Conservation (phyloP, 2,888 invertebrate genomes). For the Xestia c-nigrum region DNA sequence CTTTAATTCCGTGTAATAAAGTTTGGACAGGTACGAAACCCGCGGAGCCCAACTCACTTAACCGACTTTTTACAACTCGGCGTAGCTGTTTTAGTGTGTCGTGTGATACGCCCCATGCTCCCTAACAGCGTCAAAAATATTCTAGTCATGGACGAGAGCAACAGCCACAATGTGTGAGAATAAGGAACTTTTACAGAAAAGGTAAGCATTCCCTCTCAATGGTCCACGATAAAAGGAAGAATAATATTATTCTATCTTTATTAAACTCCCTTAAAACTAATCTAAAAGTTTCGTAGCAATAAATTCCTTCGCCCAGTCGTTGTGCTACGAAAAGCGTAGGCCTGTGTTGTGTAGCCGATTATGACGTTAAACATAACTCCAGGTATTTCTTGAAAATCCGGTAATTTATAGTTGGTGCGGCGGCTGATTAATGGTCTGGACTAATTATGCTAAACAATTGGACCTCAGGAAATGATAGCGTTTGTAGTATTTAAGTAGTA, state of each 20-base stretch:
- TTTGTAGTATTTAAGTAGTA: too few relatives aligned
- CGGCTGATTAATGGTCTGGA: slow-evolving; percentile 35
- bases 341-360: slow-evolving; percentile 58
- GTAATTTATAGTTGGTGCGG: slow-evolving; percentile 40
- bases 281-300: slow-evolving; percentile 64
- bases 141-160: slow-evolving; percentile 43
- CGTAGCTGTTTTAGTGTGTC: slow-evolving; percentile 58
- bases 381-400: slow-evolving; percentile 49
- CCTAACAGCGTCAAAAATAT: slow-evolving; percentile 49
- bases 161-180: slow-evolving; percentile 28
- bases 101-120: slow-evolving; percentile 47
- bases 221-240: slow-evolving; percentile 32
- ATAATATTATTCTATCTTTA: slow-evolving; percentile 50
- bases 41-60: slow-evolving; percentile 63
- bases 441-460: slow-evolving; percentile 46
- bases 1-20: slow-evolving; percentile 66
- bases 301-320: slow-evolving; percentile 54
- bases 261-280: slow-evolving; percentile 61
- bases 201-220: slow-evolving; percentile 29
- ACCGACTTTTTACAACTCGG: slow-evolving; percentile 62
- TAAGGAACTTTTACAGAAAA: slow-evolving; percentile 33
- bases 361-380: slow-evolving; percentile 53
- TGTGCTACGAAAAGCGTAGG: slow-evolving; percentile 58
- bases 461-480: slow-evolving; percentile 16
- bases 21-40: slow-evolving; percentile 68